Evolutionary conservation across 37 sponge, comb jelly and placozoan species (phyloP).

Genomic region (Ianthella basta): DNA sequence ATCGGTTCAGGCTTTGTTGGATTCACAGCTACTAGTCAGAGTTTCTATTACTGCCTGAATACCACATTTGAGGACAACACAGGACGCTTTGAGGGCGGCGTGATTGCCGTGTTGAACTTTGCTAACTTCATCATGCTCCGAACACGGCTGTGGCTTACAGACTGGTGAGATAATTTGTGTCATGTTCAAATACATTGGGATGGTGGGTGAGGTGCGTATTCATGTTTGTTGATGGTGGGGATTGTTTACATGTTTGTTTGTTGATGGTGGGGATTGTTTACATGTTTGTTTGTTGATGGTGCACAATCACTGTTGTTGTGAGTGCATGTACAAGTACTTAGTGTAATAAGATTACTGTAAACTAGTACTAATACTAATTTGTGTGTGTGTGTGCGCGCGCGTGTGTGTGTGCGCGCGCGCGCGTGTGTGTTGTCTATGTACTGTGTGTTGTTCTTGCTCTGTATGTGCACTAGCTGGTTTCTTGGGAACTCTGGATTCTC

Average conservation of each 20-base stretch:
- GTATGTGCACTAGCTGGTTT: background rate
- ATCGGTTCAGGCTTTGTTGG: background rate
- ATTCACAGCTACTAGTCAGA: background rate
- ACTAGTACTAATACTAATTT: no score
- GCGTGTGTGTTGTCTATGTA: background rate
- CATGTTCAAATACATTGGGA: no score
- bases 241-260: no score
- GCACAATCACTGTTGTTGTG: no score
- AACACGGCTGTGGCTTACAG: background rate
- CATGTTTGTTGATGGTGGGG: no score
- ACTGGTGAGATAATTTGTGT: slow-evolving; percentile 19
- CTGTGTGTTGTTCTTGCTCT: background rate
- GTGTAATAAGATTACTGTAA: background rate
- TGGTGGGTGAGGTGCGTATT: no score
- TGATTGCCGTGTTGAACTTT: background rate
- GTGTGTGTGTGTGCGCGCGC: slow-evolving; percentile 8
- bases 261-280: background rate
- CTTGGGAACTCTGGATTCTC: background rate
- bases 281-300: background rate
- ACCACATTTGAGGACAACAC: background rate
- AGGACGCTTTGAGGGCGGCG: background rate
- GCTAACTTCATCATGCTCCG: background rate
- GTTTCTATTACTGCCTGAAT: no score
- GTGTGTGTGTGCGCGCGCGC: slow-evolving; percentile 3
- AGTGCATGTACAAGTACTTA: no score